phyloP scores from a whole-genome alignment of 1,140 invertebrate genomes.

The Drosophila varians region DNA sequence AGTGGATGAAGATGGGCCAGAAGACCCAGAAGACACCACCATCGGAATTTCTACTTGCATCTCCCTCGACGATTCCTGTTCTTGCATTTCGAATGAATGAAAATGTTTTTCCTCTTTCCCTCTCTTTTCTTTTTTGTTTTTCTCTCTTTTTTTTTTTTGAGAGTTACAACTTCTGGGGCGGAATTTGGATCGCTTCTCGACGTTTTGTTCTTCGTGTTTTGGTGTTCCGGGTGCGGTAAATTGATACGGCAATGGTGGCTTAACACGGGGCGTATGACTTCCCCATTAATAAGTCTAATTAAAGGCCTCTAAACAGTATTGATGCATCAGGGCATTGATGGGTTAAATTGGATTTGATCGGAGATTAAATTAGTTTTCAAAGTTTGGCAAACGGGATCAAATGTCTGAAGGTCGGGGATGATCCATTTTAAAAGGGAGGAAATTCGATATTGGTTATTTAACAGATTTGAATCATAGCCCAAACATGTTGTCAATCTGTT shows the following conservation, averaged over 20 bases:
- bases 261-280: slow-evolving; percentile 44
- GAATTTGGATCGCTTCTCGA: slow-evolving; percentile 13
- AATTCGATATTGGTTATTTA: neutral
- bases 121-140: slow-evolving; percentile 7
- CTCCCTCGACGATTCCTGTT: slow-evolving; percentile 41
- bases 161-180: slow-evolving; percentile 49
- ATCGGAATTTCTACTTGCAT: slow-evolving; percentile 24
- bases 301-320: slow-evolving; percentile 19
- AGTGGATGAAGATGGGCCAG: slow-evolving; percentile 40
- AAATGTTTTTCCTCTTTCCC: slow-evolving; percentile 46
- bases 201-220: slow-evolving; percentile 31
- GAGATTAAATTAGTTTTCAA: slow-evolving; percentile 17
- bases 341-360: slow-evolving; percentile 29
- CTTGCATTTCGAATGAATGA: slow-evolving; percentile 69
- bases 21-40: slow-evolving; percentile 14
- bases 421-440: neutral
- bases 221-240: slow-evolving; percentile 46
- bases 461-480: neutral
- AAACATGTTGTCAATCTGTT: too few species aligned
- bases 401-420: neutral
- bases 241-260: slow-evolving; percentile 62
- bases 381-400: slow-evolving; percentile 5
- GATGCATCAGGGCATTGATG: neutral
- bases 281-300: slow-evolving; percentile 57
- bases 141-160: slow-evolving; percentile 9